Evolutionary conservation across 2,888 invertebrate species (phyloP), one percentile per base, ranked within the genome.

Genomic region (Catotricha subobsoleta): DNA sequence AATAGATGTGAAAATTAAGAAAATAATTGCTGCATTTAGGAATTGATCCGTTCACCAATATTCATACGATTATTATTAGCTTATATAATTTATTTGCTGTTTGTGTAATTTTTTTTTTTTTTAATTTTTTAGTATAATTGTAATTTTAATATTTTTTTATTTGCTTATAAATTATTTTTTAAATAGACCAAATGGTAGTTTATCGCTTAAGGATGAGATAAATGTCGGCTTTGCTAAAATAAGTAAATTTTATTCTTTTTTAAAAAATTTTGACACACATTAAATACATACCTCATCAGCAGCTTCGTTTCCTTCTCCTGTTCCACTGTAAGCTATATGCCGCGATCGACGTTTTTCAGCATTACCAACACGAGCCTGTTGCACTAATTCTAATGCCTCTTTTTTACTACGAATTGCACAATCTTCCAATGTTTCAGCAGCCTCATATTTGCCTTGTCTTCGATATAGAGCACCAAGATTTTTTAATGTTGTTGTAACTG

Each of bases 401-500:
- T 90, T 92, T 66, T 91, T 75, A 60, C 92, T 92, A 57, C 95
- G 75, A 51, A 94, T 70, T 29, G 95, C 95, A 67, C 95, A 97
- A 67, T 98, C 97, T 60, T 99, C 98, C 21, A 98, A 71, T 0
- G 94, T 95, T 64, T 98, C 97, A 1, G 98, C 98, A 7, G 98
- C 98, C 64, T 97, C 95, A 66, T 92, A 97, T 69, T 97, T 98
- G 52, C 97, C 95, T 68, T 98, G 97, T 48, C 97, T 76, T 54
- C 98, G 76, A 66, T 99, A 99, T 37, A 99, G 75, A 18, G 97
- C 95, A 46, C 95, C 95, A 45, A 98, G 71, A 68, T 99, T 99
- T 69, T 95, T 99, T 48, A 98, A 68, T 0, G 98, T 99, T 16
- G 97, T 97, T 15, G 94, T 92, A 29, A 95, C 92, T 1, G 94